Conservation (phyloP, 1,140 invertebrate genomes). For the Drosophila pseudoananassae region DNA sequence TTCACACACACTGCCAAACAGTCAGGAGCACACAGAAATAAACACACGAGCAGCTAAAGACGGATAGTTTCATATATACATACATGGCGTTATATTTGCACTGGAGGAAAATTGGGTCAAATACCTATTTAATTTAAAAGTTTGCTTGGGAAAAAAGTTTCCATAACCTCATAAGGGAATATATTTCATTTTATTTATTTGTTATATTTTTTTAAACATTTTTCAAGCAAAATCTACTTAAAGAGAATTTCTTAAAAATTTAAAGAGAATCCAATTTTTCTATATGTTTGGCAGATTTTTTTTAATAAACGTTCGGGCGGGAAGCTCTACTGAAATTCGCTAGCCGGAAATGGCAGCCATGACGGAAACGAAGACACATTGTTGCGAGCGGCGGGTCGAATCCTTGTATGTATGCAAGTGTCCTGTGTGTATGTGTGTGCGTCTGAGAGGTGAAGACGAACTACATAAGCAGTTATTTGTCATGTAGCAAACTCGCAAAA, state of each 20-base stretch:
- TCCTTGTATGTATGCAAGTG: conserved; percentile 21
- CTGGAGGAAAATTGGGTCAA: conserved; percentile 7
- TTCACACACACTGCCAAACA: conserved; percentile 29
- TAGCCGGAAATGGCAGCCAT: conserved; percentile 75
- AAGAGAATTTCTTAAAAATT: too few species aligned
- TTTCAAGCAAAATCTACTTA: too few species aligned
- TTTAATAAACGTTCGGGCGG: conserved; percentile 56
- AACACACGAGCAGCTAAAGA: conserved; percentile 19
- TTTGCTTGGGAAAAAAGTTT: neutral
- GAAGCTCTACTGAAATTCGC: conserved; percentile 61
- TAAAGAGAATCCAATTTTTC: neutral
- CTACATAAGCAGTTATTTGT: conserved; percentile 69
- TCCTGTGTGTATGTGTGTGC: conserved; percentile 1
- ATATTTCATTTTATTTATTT: too few species aligned
- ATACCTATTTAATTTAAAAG: neutral
- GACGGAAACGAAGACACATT: conserved; percentile 77
- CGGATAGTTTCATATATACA: conserved; percentile 38
- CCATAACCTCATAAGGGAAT: neutral
- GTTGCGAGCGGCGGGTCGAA: conserved; percentile 42
- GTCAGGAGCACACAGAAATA: neutral
- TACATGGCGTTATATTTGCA: conserved; percentile 26
- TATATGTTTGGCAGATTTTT: conserved; percentile 11
- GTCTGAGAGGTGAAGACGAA: conserved; percentile 19
- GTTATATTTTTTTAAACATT: too few species aligned
- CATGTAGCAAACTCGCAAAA: conserved; percentile 59